Conservation (phyloP, 2,888 invertebrate genomes). For the Emmelina monodactyla region DNA sequence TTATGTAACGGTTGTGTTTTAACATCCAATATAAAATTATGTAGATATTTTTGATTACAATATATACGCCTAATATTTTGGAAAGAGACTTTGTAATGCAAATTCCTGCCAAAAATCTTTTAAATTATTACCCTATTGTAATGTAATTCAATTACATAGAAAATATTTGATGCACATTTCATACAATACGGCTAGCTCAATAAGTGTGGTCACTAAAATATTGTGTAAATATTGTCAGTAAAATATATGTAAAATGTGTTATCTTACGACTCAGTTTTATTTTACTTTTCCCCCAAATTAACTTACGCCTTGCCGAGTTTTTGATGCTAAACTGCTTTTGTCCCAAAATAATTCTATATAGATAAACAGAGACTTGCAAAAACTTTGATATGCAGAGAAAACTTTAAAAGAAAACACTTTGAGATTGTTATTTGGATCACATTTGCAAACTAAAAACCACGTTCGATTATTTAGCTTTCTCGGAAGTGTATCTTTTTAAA, state of each 20-base stretch:
- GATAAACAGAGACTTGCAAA: no score
- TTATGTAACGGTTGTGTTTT: constrained; percentile 45
- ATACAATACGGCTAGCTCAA: constrained; percentile 61
- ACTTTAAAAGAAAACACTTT: no score
- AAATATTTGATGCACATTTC: constrained; percentile 56
- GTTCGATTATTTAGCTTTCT: no score
- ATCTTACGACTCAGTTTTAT: constrained; percentile 28
- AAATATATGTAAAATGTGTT: constrained; percentile 65
- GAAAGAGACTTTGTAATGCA: constrained; percentile 52
- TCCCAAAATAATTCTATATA: no score
- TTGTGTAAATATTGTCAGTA: constrained; percentile 64
- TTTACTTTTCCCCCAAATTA: no score
- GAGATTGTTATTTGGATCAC: no score
- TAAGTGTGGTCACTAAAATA: constrained; percentile 63
- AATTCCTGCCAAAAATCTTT: constrained; percentile 61
- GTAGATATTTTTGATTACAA: constrained; percentile 29
- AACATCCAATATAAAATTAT: constrained; percentile 27
- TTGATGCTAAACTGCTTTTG: no score
- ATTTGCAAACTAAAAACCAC: no score
- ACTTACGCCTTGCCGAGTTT: no score
- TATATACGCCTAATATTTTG: constrained; percentile 24
- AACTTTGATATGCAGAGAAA: no score
- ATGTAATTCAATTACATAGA: constrained; percentile 58
- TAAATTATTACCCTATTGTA: constrained; percentile 35
- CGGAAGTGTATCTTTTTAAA: no score